phyloP scores from a whole-genome alignment of 2,113 vertebrate genomes.

The Cygnus buccinator region DNA sequence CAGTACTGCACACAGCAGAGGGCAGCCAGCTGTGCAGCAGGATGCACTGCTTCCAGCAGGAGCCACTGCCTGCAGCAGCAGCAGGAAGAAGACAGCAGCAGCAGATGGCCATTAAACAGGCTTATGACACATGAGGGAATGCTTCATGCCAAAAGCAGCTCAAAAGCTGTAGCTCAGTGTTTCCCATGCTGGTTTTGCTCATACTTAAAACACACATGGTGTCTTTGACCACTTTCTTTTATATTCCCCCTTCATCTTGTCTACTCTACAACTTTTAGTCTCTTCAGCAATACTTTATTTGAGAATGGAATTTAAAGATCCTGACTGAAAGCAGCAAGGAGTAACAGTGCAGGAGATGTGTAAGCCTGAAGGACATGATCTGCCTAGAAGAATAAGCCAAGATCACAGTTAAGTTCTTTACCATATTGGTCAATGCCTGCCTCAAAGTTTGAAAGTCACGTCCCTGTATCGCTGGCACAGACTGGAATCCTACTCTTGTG shows the following conservation, averaged over 20 bases:
- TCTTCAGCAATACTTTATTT: not conserved
- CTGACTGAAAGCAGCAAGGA: not conserved
- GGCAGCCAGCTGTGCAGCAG: accelerated
- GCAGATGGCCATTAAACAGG: not conserved
- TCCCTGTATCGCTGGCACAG: accelerated
- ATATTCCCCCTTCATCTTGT: not conserved
- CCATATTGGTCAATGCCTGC: not conserved
- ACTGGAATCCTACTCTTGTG: accelerated
- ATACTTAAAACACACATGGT: not conserved
- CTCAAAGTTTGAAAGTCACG: not conserved
- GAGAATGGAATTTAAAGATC: not conserved
- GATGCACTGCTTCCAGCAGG: not conserved
- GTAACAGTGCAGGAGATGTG: not conserved
- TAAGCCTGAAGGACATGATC: not conserved
- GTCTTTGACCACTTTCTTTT: not conserved
- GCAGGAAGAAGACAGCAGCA: not conserved
- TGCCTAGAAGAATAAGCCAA: not conserved
- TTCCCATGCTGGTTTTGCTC: not conserved
- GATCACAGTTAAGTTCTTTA: not conserved
- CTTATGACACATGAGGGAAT: not conserved
- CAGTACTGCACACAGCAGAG: not conserved
- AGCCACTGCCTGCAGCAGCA: accelerated
- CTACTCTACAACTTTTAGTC: not conserved
- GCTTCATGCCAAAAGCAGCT: not conserved
- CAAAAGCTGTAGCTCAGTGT: not conserved